phyloP scores from a whole-genome alignment of 2,797 vertebrate species.

The Ptychobarbus kaznakovi region DNA sequence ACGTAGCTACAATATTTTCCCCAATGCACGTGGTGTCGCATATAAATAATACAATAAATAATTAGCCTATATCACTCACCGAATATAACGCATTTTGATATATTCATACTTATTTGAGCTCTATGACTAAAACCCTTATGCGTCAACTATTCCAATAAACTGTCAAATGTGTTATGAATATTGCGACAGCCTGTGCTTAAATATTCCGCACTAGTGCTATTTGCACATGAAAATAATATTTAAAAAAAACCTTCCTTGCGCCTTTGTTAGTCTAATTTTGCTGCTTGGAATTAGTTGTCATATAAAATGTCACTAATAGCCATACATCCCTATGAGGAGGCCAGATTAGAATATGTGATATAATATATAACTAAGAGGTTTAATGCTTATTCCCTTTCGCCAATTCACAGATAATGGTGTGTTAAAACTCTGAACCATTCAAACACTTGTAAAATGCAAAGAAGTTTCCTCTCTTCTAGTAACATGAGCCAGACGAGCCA shows the following conservation, averaged over 20 bases:
- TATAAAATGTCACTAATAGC: slow-evolving; percentile 16
- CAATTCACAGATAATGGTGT: neutral
- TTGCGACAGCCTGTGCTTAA: slow-evolving; percentile 10
- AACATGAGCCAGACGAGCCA: slow-evolving; percentile 55
- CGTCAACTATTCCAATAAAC: neutral
- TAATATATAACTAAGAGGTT: neutral
- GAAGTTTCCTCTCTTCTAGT: slow-evolving; percentile 51
- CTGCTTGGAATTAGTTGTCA: slow-evolving; percentile 5
- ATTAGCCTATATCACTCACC: neutral
- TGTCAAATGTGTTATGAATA: neutral
- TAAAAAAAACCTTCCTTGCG: neutral
- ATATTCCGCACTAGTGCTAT: neutral
- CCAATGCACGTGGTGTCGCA: neutral
- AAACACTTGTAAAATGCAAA: slow-evolving; percentile 47
- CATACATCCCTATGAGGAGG: neutral
- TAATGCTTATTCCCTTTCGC: slow-evolving; percentile 16
- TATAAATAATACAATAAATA: neutral
- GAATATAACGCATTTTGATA: neutral
- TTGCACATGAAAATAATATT: slow-evolving; percentile 5
- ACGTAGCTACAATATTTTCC: neutral
- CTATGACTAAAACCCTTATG: neutral
- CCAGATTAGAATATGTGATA: slow-evolving; percentile 24
- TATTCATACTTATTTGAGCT: neutral
- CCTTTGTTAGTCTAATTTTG: neutral
- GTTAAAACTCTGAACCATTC: slow-evolving; percentile 34